Evolutionary conservation across 2,113 vertebrate genomes (phyloP), one percentile per base, ranked within the genome.

Genomic region (Bubo blakistoni): DNA sequence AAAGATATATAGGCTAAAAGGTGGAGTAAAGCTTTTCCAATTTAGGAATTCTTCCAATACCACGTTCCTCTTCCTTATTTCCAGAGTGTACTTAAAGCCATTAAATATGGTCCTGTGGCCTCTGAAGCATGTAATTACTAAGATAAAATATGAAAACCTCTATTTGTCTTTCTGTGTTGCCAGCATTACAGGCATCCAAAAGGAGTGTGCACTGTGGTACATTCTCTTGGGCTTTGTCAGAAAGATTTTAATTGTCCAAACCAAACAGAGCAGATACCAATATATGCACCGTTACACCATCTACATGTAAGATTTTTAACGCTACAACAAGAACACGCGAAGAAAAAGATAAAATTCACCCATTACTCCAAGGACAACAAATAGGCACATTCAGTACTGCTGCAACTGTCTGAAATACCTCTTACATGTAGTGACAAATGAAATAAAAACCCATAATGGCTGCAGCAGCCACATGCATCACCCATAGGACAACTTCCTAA

Each of bases 81-180:
- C 74, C 83, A 88, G 84, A 82, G 59, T 36, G 55, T 88, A 86
- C 90, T 97, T 93, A 73, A 77, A 89, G 63, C 88, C 70, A 90
- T 95, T 96, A 88, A 87, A 85, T 76, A 94, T 19, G 46, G 86
- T 81, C 92, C 82, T 94, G 82, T 83, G 80, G 76, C 51, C 82
- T 95, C 76, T 83, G 88, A 94, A 92, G 91, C 88, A 92, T 92
- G 86, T 94, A 95, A 97, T 96, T 97, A 92, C 82, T 62, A 78
- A 80, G 92, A 90, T 81, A 96, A 95, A 95, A 93, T 81, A 95
- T n/a, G 42, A 93, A 95, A 96, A 81, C 74, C 54, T 91, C 54
- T 94, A 77, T 90, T 96, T 88, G 74, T 94, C 86, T 96, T 96
- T 78, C 70, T 26, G 2, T 12, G 63, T 58, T 93, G 71, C 74